Base-by-base conservation (phyloP, 2,888 invertebrate genomes). In the Helleia helle region DNA sequence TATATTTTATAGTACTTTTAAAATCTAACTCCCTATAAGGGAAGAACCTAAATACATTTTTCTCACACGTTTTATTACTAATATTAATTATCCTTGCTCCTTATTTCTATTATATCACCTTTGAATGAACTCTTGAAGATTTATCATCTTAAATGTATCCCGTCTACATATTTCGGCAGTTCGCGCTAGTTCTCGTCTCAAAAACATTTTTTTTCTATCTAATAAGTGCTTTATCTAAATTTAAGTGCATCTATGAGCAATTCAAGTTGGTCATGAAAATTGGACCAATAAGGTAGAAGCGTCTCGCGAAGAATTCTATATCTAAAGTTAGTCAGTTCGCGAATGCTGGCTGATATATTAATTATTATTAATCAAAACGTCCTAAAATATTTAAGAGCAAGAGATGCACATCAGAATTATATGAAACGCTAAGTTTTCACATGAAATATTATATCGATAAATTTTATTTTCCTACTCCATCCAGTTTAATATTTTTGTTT, bases 181-280 rank as follows among this genome's bases (percentile, higher is more conserved):
- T 65, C 63, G 45, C 48, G 76, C 81, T 79, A 77, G 76, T 75
- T 59, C 54, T 47, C 42, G 51, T 46, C 54, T 46, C 27, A 43
- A 43, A 46, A 43, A 56, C 47, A 39, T 49, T 51, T 53, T 31
- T 50, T 64, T 45, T 54, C 71, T 76, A 76, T 69, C 72, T 76
- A 76, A 58, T 55, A 54, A 52, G 77, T 77, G 77, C 65, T 55
- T 54, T 70, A 73, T 71, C 71, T 77, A 70, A 54, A 52, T 55
- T 61, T 61, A 65, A 58, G 76, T 79, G 79, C 75, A 66, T 58
- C 74, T 79, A 77, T 76, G 79, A 80, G 79, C 76, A 72, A 64
- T 67, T 62, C 67, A 62, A 58, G 55, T 69, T 56, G 54, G 58
- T 68, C 71, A 65, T 62, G 59, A 64, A 22, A 59, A 62, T 59